Conservation (phyloP, 2,888 invertebrate species). For the Lithophane ornitopus region DNA sequence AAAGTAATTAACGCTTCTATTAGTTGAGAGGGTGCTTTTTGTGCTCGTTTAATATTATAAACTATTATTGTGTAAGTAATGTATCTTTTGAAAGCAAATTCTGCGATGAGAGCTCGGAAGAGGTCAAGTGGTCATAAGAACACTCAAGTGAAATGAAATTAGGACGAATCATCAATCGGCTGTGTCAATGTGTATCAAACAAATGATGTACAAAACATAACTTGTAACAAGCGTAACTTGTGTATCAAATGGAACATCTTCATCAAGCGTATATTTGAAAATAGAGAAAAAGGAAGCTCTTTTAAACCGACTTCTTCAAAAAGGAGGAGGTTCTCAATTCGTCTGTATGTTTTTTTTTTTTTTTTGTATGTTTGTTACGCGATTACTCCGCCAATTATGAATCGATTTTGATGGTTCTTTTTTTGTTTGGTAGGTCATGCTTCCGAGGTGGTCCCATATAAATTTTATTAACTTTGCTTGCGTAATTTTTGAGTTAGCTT, state of each 20-base stretch:
- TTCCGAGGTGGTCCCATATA: too few relatives aligned
- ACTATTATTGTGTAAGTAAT: constrained; percentile 17
- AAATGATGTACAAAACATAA: background rate
- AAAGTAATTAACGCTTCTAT: constrained; percentile 45
- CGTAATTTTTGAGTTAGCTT: too few relatives aligned
- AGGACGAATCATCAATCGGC: too few relatives aligned
- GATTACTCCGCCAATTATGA: too few relatives aligned
- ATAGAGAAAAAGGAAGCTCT: background rate
- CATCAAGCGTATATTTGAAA: background rate
- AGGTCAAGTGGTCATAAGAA: background rate
- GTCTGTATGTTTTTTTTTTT: too few relatives aligned
- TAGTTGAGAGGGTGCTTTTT: constrained; percentile 25
- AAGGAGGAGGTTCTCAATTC: too few relatives aligned
- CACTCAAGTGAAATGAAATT: background rate
- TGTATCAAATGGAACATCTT: background rate
- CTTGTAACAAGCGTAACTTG: background rate
- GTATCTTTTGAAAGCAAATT: background rate
- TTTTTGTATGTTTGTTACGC: too few relatives aligned
- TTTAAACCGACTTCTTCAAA: too few relatives aligned
- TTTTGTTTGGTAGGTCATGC: too few relatives aligned
- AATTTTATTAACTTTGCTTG: too few relatives aligned
- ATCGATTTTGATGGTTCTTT: too few relatives aligned
- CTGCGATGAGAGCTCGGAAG: background rate
- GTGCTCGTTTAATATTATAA: constrained; percentile 10
- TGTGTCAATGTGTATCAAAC: too few relatives aligned